phyloP scores from a whole-genome alignment of 2,888 invertebrate species.

The Nymphalis urticae region DNA sequence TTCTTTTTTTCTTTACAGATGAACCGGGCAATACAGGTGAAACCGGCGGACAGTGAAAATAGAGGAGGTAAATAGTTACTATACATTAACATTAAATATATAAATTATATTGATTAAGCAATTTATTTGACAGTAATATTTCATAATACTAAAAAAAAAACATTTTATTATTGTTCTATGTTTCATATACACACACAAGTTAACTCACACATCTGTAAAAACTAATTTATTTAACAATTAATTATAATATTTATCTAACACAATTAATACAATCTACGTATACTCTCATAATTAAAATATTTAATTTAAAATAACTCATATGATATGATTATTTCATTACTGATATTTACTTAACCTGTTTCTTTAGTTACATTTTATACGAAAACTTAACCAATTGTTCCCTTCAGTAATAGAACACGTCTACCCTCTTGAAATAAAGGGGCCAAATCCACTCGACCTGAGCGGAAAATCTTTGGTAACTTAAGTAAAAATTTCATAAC shows the following conservation, averaged over 20 bases:
- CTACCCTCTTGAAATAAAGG: constrained; percentile 43
- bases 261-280: background rate
- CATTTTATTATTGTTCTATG: background rate
- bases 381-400: constrained; percentile 31
- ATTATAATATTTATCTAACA: background rate
- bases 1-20: constrained; percentile 91
- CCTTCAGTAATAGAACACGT: constrained; percentile 45
- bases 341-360: background rate
- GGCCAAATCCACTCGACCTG: constrained; percentile 41
- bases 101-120: background rate
- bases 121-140: too few relatives aligned
- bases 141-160: background rate
- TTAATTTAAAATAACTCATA: background rate
- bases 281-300: background rate
- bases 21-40: constrained; percentile 99
- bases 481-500: constrained; percentile 40
- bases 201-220: too few relatives aligned
- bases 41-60: constrained; percentile 99
- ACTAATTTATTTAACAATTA: too few relatives aligned
- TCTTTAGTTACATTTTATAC: constrained; percentile 28
- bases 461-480: constrained; percentile 39
- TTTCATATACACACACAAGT: background rate
- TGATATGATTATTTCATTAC: background rate
- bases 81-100: background rate
- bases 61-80: constrained; percentile 89